Evolutionary conservation across 2,113 vertebrate genomes (phyloP).

Genomic region (Lycaon pictus): DNA sequence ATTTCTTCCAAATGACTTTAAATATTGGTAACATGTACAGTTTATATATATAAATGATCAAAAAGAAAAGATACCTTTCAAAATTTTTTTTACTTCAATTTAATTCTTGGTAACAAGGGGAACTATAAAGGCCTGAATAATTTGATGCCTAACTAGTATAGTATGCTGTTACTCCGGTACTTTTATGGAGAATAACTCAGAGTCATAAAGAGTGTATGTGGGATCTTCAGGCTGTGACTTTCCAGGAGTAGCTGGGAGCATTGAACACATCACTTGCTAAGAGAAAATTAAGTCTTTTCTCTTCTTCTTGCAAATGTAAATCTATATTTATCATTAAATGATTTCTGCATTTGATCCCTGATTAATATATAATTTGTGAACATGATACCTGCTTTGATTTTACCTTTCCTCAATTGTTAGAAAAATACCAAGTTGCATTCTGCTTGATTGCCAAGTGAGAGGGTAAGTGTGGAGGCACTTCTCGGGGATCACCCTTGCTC

Average conservation of each 20-base stretch:
- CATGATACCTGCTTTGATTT: conserved; percentile 38
- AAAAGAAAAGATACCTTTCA: background rate
- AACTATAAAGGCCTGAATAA: background rate
- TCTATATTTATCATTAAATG: background rate
- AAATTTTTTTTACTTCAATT: background rate
- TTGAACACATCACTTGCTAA: background rate
- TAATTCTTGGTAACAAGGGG: background rate
- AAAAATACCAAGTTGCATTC: conserved; percentile 67
- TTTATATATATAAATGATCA: background rate
- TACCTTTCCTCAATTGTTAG: conserved; percentile 21
- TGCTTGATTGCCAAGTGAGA: conserved; percentile 76
- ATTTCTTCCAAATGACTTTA: background rate
- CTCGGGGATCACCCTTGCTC: conserved; percentile 72
- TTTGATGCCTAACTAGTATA: background rate
- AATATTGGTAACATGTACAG: background rate
- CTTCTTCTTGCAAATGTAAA: background rate
- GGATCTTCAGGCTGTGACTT: background rate
- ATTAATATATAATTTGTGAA: conserved; percentile 42
- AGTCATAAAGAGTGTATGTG: background rate
- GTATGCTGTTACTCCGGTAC: background rate
- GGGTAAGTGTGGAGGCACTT: conserved; percentile 77
- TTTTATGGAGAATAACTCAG: background rate
- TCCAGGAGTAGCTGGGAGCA: background rate
- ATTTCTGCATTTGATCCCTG: fast-evolving
- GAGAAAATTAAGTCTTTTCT: background rate